phyloP scores from a whole-genome alignment of 2,888 invertebrate species.

The Troilus luridus region DNA sequence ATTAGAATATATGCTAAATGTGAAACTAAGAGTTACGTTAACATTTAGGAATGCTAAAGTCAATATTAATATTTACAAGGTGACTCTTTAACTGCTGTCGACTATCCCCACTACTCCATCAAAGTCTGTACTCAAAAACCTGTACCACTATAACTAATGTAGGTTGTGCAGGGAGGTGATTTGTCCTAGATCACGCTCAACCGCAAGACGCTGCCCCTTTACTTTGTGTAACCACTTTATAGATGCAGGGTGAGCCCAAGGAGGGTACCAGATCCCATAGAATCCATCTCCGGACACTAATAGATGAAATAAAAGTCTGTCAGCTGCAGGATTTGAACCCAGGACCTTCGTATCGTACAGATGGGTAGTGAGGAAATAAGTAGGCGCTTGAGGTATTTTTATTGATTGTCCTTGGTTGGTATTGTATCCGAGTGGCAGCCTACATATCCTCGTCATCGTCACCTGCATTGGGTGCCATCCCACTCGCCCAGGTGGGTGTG shows the following conservation, averaged over 20 bases:
- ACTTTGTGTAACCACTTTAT: too few species aligned
- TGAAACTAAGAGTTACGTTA: not conserved
- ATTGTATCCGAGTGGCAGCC: not conserved
- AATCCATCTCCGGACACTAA: too few species aligned
- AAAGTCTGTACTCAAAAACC: too few species aligned
- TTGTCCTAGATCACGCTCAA: too few species aligned
- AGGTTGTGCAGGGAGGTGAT: too few species aligned
- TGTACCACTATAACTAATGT: too few species aligned
- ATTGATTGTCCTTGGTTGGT: not conserved
- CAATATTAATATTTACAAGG: constrained; percentile 3
- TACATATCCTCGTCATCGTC: not conserved
- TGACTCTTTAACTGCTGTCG: not conserved
- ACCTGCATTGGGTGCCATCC: not conserved
- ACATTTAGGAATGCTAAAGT: not conserved
- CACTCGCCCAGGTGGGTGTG: not conserved
- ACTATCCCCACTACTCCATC: not conserved
- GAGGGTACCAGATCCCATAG: too few species aligned
- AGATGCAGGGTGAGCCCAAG: too few species aligned
- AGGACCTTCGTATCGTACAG: not conserved
- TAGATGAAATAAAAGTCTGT: too few species aligned
- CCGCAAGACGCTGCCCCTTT: too few species aligned
- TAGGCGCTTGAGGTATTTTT: constrained; percentile 3
- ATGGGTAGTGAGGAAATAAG: not conserved
- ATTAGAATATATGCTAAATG: not conserved
- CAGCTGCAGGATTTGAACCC: too few species aligned